Percentiles rank a stretch among this genome's conserved stretches.
These are phyloP conservation scores for Brachionus paranguensis DNA, from an alignment of 1,140 invertebrate genomes.

Conservation along the genomic window DNA sequence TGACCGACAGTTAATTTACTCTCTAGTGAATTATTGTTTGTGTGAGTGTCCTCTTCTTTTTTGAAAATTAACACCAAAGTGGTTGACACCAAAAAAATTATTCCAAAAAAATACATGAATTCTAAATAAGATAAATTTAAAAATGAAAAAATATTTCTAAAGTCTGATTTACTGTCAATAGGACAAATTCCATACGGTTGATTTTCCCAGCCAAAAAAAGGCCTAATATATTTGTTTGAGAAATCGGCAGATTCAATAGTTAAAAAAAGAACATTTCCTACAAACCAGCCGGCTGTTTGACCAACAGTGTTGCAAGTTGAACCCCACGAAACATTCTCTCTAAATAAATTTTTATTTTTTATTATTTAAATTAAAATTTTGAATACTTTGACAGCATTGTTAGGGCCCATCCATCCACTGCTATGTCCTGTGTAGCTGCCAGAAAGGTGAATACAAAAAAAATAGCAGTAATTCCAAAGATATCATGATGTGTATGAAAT, in stretches of 20 bases:
- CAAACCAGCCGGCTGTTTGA: conserved; percentile 95
- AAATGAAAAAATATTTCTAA: background rate
- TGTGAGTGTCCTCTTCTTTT: conserved; percentile 62
- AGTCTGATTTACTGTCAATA: background rate
- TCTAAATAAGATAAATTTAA: background rate
- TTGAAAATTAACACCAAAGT: conserved; percentile 83
- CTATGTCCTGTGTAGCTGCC: conserved; percentile 99
- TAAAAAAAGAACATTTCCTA: conserved; percentile 93
- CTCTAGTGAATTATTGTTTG: background rate
- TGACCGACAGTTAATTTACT: background rate
- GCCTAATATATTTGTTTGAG: conserved; percentile 42
- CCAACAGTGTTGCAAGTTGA: conserved; percentile 98
- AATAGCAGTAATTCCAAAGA: conserved; percentile 65
- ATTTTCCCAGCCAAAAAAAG: background rate
- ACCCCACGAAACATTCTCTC: conserved; percentile 88
- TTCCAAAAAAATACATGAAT: conserved; percentile 44
- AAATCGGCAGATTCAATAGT: conserved; percentile 91
- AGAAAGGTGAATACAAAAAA: conserved; percentile 75
- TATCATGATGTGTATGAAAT: background rate
- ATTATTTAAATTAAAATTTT: background rate
- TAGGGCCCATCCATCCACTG: conserved; percentile 97
- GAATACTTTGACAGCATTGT: conserved; percentile 73
- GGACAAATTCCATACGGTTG: conserved; percentile 16
- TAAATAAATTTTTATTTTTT: conserved; percentile 41
- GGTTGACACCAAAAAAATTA: conserved; percentile 81